Conservation (phyloP, 2,113 vertebrate species). For the Upupa epops region DNA sequence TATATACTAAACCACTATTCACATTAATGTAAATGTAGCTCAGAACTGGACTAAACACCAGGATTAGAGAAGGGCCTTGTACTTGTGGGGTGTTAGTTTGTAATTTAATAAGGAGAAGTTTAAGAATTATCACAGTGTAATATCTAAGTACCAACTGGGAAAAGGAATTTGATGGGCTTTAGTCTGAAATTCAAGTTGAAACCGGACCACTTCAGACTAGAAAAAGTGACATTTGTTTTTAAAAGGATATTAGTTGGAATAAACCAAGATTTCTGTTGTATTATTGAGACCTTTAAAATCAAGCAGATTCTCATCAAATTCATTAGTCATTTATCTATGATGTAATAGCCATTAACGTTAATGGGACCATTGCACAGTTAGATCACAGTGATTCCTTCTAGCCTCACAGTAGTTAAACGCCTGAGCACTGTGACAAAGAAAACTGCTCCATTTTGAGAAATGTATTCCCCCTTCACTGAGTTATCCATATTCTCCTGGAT, state of each 20-base stretch:
- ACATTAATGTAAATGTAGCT: neutral
- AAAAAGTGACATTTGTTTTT: neutral
- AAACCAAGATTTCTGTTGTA: neutral
- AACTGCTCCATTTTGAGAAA: neutral
- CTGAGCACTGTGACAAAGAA: neutral
- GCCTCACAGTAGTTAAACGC: neutral
- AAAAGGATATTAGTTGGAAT: neutral
- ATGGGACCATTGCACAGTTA: neutral
- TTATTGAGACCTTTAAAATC: neutral
- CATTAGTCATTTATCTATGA: neutral
- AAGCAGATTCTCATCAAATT: neutral
- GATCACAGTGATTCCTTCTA: neutral
- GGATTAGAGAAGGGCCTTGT: neutral
- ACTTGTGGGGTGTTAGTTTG: neutral
- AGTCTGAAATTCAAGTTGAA: neutral
- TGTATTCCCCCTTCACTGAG: neutral
- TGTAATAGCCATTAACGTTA: neutral
- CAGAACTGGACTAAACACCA: neutral
- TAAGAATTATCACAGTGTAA: neutral
- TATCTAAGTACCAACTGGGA: rapidly evolving
- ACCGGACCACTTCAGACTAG: neutral
- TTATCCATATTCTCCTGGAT: neutral
- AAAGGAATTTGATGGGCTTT: neutral
- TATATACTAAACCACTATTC: neutral
- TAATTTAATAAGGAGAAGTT: neutral